phyloP scores from a whole-genome alignment of 1,140 invertebrate species.

The Pentalonia nigronervosa region DNA sequence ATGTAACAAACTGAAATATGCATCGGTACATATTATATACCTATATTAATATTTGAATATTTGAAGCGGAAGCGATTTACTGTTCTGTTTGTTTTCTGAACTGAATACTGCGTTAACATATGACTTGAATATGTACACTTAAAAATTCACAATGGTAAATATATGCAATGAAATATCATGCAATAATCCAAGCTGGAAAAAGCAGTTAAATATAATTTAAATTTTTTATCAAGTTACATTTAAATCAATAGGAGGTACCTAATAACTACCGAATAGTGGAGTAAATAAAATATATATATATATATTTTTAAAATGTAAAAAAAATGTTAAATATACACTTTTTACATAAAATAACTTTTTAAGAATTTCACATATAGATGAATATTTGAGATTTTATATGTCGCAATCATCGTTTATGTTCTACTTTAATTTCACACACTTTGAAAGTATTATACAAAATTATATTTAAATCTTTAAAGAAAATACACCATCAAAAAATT shows the following conservation, averaged over 20 bases:
- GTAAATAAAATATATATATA: neutral
- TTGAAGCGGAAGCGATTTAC: neutral
- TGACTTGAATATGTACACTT: neutral
- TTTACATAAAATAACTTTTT: neutral
- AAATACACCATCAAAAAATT: neutral
- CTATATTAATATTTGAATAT: neutral
- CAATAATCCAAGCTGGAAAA: neutral
- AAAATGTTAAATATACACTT: neutral
- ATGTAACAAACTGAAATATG: neutral
- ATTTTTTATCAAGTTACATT: too few relatives aligned
- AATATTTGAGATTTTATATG: neutral
- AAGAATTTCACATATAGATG: neutral
- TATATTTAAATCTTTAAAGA: neutral
- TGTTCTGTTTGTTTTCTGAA: neutral
- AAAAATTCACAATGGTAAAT: neutral
- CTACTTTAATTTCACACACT: neutral
- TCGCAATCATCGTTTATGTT: neutral
- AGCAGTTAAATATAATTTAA: conserved; percentile 3
- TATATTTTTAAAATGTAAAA: neutral
- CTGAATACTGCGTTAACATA: neutral
- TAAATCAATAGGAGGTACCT: neutral
- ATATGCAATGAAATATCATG: neutral
- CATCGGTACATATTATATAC: neutral
- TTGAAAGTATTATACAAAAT: neutral
- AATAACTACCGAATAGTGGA: neutral